Conservation (phyloP, 1,140 invertebrate genomes). For the Drosophila sp. region DNA sequence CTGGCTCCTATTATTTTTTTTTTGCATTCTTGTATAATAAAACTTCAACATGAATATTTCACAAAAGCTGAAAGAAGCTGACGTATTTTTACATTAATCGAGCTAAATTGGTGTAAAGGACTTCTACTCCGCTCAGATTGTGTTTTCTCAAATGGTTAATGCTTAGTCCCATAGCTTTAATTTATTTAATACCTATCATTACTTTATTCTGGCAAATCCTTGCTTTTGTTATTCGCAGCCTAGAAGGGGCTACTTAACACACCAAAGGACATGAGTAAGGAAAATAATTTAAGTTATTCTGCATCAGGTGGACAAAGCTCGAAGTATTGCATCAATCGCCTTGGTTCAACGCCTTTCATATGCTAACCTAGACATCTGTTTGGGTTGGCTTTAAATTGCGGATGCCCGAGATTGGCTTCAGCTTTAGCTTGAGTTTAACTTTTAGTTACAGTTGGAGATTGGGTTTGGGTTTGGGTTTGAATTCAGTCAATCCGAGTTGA, state of each 20-base stretch:
- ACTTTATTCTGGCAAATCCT: not conserved
- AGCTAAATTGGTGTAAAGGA: not conserved
- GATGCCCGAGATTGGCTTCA: not conserved
- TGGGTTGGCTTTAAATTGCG: constrained; percentile 19
- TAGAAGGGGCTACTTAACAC: too few relatives aligned
- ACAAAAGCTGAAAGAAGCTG: too few relatives aligned
- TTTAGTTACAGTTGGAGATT: not conserved
- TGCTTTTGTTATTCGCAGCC: not conserved
- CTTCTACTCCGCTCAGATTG: not conserved
- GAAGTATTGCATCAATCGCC: constrained; percentile 33
- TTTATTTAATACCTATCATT: constrained; percentile 2
- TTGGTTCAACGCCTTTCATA: constrained; percentile 40
- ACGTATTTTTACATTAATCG: too few relatives aligned
- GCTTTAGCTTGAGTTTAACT: constrained; percentile 1
- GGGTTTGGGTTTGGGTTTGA: not conserved
- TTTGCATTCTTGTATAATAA: too few relatives aligned
- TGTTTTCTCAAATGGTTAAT: not conserved
- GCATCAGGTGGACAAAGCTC: constrained; percentile 31
- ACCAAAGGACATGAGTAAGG: not conserved
- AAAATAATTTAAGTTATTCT: constrained; percentile 13
- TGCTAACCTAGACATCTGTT: constrained; percentile 49
- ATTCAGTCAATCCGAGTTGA: not conserved
- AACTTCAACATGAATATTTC: too few relatives aligned
- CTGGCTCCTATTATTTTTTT: too few relatives aligned
- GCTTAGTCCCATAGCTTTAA: not conserved